Percentiles rank a stretch among this genome's conserved stretches.
phyloP scores from a whole-genome alignment of 2,797 vertebrate species.

The Characodon lateralis region DNA sequence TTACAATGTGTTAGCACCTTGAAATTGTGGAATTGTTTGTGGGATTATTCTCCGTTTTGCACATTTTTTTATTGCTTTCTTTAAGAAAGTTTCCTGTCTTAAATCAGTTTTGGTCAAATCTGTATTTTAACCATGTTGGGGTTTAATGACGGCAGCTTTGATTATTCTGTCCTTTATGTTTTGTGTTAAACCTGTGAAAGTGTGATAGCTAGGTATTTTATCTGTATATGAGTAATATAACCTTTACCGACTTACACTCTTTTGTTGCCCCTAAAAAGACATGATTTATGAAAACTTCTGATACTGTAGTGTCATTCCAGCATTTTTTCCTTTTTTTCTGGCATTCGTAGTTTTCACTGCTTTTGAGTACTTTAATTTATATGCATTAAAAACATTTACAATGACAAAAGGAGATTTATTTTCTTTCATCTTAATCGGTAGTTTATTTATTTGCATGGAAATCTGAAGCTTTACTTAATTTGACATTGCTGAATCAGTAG shows the following conservation, averaged over 20 bases:
- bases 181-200: conserved; percentile 17
- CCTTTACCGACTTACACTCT: conserved; percentile 22
- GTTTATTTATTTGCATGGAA: conserved; percentile 26
- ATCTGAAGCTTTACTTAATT: conserved; percentile 28
- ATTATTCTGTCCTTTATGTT: conserved; percentile 22
- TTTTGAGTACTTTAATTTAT: neutral
- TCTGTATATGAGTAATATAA: neutral
- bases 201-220: conserved; percentile 3
- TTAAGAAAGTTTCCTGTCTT: neutral
- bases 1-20: neutral
- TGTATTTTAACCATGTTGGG: conserved; percentile 4
- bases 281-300: conserved; percentile 11
- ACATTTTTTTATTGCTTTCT: neutral
- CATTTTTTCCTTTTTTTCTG: neutral
- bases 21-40: neutral
- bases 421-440: conserved; percentile 8
- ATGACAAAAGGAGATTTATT: neutral
- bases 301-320: conserved; percentile 20
- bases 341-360: neutral
- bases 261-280: neutral
- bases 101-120: neutral
- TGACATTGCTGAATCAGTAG: conserved; percentile 23
- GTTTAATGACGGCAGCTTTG: neutral
- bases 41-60: neutral
- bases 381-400: conserved; percentile 31